A percentile compares a stretch with the other conserved stretches of the same genome.
phyloP scores from a whole-genome alignment of 2,113 vertebrate species.

The Brachypteracias leptosomus region DNA sequence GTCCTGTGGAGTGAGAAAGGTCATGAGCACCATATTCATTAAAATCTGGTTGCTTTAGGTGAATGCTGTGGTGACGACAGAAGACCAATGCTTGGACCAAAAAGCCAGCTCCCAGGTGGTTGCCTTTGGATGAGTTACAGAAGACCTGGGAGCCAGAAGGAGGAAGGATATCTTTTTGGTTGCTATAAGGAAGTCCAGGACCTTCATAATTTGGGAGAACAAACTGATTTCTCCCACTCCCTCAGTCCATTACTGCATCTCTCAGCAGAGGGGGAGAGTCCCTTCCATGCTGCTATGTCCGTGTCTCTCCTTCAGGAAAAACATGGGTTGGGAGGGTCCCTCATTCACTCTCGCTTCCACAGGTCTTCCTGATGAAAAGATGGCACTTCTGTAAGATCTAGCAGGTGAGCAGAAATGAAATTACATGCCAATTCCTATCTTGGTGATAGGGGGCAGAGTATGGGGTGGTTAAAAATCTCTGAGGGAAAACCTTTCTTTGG shows the following conservation, averaged over 20 bases:
- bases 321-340: rapidly evolving
- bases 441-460: background rate
- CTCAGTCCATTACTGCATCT: background rate
- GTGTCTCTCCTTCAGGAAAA: background rate
- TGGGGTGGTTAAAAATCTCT: background rate
- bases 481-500: background rate
- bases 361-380: background rate
- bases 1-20: background rate
- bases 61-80: background rate
- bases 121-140: background rate
- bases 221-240: background rate
- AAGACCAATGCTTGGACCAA: background rate
- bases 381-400: background rate
- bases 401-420: background rate
- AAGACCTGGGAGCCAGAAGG: background rate
- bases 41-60: background rate
- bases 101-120: background rate
- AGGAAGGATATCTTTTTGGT: background rate
- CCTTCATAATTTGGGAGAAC: rapidly evolving
- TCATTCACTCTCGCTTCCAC: background rate
- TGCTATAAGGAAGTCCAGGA: background rate
- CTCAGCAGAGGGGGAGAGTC: background rate
- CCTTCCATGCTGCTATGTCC: background rate
- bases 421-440: background rate
- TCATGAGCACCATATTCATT: background rate